Evolutionary conservation across 2,797 vertebrate genomes (phyloP).

Genomic region (Onychomys arenicola): DNA sequence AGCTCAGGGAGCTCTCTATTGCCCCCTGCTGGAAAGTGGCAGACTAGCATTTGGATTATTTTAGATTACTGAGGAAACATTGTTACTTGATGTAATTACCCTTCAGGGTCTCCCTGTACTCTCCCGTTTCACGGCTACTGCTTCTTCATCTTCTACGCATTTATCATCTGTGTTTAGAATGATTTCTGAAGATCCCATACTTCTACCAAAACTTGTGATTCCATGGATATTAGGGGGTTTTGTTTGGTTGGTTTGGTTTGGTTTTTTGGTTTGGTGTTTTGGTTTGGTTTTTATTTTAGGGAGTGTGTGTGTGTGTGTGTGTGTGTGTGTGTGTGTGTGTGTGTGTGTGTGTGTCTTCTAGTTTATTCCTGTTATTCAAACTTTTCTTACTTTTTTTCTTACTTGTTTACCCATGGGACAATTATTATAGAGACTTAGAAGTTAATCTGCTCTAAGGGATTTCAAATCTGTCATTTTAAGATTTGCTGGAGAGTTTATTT

Average conservation of each 20-base stretch:
- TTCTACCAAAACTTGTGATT: neutral
- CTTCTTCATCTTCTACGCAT: neutral
- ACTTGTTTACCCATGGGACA: neutral
- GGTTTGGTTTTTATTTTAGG: neutral
- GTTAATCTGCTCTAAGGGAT: neutral
- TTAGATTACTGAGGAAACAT: neutral
- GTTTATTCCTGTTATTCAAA: neutral
- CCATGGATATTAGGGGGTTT: neutral
- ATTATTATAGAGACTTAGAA: neutral
- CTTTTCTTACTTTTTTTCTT: no score
- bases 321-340: neutral
- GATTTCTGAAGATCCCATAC: neutral
- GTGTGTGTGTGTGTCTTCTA: neutral
- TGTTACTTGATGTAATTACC: neutral
- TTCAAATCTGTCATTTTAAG: neutral
- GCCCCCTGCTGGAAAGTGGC: neutral
- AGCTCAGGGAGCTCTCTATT: conserved; percentile 18
- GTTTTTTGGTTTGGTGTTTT: neutral
- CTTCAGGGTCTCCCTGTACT: neutral
- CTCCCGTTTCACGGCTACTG: neutral
- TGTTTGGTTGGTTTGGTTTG: neutral
- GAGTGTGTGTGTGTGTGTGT: neutral
- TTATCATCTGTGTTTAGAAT: neutral
- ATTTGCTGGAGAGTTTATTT: neutral
- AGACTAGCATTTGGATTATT: neutral